Conservation (phyloP, 2,888 invertebrate species). For the Lepas anatifera region DNA sequence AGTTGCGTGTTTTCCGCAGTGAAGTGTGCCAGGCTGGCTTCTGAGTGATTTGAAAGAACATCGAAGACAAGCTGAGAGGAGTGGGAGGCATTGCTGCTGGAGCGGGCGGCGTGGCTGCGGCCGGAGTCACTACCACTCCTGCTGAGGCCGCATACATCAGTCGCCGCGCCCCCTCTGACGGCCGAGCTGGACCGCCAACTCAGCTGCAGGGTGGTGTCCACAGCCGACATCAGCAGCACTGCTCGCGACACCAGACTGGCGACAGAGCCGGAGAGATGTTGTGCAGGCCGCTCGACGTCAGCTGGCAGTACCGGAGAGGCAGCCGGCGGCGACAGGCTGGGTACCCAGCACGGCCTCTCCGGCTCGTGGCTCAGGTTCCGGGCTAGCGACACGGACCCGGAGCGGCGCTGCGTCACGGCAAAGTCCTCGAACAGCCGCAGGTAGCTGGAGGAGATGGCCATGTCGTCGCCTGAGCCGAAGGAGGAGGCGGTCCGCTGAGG, state of each 20-base stretch:
- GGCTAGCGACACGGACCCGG: neutral
- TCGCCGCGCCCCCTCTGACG: too few relatives aligned
- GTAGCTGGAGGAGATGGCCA: neutral
- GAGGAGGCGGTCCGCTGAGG: too few relatives aligned
- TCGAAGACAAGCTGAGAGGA: too few relatives aligned
- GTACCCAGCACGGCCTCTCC: slow-evolving; percentile 24
- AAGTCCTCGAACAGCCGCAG: neutral
- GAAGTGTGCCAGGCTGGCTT: too few relatives aligned
- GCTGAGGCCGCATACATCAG: too few relatives aligned
- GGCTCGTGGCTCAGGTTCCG: slow-evolving; percentile 37
- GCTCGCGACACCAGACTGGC: neutral
- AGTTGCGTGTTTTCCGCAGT: too few relatives aligned
- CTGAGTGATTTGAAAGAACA: too few relatives aligned
- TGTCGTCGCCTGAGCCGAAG: neutral
- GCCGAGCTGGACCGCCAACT: too few relatives aligned
- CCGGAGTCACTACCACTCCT: too few relatives aligned
- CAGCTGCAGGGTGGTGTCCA: neutral
- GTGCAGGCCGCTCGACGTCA: too few relatives aligned
- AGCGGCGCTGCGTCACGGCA: slow-evolving; percentile 5
- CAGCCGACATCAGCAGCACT: neutral
- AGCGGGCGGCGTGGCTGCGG: too few relatives aligned
- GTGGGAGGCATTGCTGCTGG: too few relatives aligned
- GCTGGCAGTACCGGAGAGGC: neutral
- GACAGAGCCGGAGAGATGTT: neutral
- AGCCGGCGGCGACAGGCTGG: neutral